phyloP scores from a whole-genome alignment of 2,797 vertebrate genomes.

The Pogoniulus pusillus region DNA sequence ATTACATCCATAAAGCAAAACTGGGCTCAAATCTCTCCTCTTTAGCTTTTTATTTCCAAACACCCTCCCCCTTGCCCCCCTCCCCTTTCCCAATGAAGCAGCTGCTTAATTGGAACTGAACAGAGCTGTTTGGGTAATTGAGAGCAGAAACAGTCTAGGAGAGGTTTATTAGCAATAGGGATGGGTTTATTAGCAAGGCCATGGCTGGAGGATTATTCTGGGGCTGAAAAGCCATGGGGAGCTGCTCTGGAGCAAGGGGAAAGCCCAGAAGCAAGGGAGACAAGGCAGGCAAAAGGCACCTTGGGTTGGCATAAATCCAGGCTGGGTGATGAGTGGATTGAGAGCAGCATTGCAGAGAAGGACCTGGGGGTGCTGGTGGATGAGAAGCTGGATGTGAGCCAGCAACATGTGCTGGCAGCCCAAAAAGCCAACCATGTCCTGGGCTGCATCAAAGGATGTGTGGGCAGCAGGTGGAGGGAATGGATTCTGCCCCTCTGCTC shows the following conservation, averaged over 20 bases:
- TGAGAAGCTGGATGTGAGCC: too few species aligned
- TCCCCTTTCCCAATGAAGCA: background rate
- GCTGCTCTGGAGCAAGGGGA: background rate
- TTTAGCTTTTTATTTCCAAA: background rate
- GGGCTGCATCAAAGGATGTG: too few species aligned
- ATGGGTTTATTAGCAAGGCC: background rate
- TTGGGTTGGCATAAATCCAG: too few species aligned
- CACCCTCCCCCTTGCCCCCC: too few species aligned
- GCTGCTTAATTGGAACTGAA: conserved; percentile 60
- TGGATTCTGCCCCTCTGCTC: too few species aligned
- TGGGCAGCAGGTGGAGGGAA: too few species aligned
- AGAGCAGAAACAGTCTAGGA: background rate
- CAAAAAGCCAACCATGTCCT: too few species aligned
- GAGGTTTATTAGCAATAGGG: background rate
- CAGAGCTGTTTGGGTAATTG: background rate
- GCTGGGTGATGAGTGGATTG: too few species aligned
- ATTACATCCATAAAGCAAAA: conserved; percentile 32
- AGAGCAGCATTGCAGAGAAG: too few species aligned
- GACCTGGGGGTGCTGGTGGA: too few species aligned
- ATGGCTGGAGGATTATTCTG: background rate
- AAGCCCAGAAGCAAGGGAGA: background rate
- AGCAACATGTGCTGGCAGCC: too few species aligned
- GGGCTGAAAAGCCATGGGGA: background rate
- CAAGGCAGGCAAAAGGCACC: background rate
- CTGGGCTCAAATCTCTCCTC: background rate